Percentiles rank a stretch among this genome's conserved stretches.
Conservation (phyloP, 2,888 invertebrate genomes). For the Hetaerina titia region DNA sequence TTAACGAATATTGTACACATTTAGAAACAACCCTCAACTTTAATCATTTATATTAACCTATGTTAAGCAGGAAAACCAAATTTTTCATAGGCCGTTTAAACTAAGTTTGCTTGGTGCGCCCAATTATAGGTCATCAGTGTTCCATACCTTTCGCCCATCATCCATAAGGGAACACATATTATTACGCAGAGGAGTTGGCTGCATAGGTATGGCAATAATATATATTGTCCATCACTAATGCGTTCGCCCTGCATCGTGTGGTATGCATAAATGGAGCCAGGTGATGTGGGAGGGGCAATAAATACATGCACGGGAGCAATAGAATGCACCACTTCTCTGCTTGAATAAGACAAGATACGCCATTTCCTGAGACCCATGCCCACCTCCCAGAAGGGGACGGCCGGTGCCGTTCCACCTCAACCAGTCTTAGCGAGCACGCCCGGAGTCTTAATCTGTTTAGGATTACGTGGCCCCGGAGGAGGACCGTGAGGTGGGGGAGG, state of each 20-base stretch:
- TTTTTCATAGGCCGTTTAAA: too few species aligned
- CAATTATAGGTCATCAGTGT: too few species aligned
- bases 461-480: not conserved
- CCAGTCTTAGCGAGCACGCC: not conserved
- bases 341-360: not conserved
- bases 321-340: not conserved
- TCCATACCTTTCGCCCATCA: too few species aligned
- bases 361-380: not conserved
- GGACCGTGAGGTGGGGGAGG: not conserved
- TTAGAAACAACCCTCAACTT: too few species aligned
- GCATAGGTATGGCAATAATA: not conserved
- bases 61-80: too few species aligned
- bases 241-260: not conserved
- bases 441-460: slow-evolving; percentile 18
- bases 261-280: not conserved
- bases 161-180: too few species aligned
- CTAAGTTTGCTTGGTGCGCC: too few species aligned
- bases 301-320: not conserved
- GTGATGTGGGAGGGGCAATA: too few species aligned
- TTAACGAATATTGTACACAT: too few species aligned
- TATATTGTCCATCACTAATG: not conserved
- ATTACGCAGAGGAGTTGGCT: too few species aligned
- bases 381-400: not conserved
- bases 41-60: too few species aligned
- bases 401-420: not conserved